These are phyloP conservation scores for Schmidtea mediterranea DNA, from an alignment of 1,140 invertebrate genomes.

Conservation along the genomic window DNA sequence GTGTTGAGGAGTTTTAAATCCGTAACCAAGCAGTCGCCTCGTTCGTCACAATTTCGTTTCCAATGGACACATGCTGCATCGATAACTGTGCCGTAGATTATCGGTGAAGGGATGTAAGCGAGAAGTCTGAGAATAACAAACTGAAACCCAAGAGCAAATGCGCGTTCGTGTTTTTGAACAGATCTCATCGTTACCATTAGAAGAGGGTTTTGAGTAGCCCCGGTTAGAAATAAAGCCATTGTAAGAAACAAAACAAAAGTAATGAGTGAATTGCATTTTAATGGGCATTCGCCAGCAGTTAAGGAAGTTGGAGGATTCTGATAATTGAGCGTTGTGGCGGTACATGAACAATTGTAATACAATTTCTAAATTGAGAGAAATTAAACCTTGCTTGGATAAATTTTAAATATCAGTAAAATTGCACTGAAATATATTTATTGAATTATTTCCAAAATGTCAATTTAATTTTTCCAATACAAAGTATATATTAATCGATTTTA, in stretches of 20 bases:
- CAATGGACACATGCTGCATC: background rate
- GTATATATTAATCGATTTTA: no score
- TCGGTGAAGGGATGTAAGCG: background rate
- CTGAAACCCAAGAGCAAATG: slow-evolving; percentile 1
- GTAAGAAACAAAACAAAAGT: background rate
- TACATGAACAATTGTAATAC: no score
- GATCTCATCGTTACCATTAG: background rate
- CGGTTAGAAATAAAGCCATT: background rate
- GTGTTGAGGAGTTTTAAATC: background rate
- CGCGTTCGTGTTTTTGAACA: background rate
- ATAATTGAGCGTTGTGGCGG: no score
- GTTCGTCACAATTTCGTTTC: background rate
- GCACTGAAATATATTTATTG: no score
- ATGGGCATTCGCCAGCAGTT: no score
- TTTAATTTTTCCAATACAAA: no score
- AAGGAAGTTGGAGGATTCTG: no score
- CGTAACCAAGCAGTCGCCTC: background rate
- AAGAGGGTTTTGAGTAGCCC: slow-evolving; percentile 1
- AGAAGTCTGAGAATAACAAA: background rate
- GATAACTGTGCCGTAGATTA: background rate
- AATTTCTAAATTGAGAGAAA: no score
- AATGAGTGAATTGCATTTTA: background rate
- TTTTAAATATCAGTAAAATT: no score
- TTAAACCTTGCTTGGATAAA: no score
- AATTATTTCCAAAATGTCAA: no score